Conservation (phyloP, 2,888 invertebrate genomes). For the Blastobasis lacticolella region DNA sequence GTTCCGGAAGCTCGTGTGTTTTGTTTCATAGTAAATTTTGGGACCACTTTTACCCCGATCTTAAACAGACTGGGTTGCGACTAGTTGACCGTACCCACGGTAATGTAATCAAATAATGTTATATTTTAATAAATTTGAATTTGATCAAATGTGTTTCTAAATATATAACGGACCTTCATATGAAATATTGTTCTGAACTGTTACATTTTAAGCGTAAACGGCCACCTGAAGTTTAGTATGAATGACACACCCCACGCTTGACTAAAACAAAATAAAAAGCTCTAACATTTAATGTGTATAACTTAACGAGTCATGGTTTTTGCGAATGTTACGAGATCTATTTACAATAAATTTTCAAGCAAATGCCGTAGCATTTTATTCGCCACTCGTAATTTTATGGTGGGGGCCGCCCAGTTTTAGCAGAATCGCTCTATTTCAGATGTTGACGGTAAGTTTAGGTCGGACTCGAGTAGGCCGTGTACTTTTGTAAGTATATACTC, state of each 20-base stretch:
- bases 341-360: slow-evolving; percentile 68
- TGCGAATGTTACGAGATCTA: slow-evolving; percentile 59
- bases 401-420: slow-evolving; percentile 63
- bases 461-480: slow-evolving; percentile 45
- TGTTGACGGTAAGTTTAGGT: slow-evolving; percentile 73
- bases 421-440: slow-evolving; percentile 69
- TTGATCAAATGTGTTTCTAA: slow-evolving; percentile 3
- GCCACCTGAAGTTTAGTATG: slow-evolving; percentile 61
- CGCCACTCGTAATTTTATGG: slow-evolving; percentile 47
- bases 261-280: slow-evolving; percentile 30
- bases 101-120: slow-evolving; percentile 20
- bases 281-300: slow-evolving; percentile 34
- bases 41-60: slow-evolving; percentile 60
- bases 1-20: slow-evolving; percentile 45
- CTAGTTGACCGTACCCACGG: slow-evolving; percentile 15
- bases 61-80: slow-evolving; percentile 31
- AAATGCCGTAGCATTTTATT: slow-evolving; percentile 66
- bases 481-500: slow-evolving; percentile 40
- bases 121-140: background rate
- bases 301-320: slow-evolving; percentile 35
- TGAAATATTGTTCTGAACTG: background rate
- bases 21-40: slow-evolving; percentile 70
- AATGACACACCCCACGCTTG: slow-evolving; percentile 51
- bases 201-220: slow-evolving; percentile 6
- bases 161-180: background rate